Evolutionary conservation across 2,113 vertebrate genomes (phyloP), one percentile per base, ranked within the genome.

Genomic region (Turnix velox): DNA sequence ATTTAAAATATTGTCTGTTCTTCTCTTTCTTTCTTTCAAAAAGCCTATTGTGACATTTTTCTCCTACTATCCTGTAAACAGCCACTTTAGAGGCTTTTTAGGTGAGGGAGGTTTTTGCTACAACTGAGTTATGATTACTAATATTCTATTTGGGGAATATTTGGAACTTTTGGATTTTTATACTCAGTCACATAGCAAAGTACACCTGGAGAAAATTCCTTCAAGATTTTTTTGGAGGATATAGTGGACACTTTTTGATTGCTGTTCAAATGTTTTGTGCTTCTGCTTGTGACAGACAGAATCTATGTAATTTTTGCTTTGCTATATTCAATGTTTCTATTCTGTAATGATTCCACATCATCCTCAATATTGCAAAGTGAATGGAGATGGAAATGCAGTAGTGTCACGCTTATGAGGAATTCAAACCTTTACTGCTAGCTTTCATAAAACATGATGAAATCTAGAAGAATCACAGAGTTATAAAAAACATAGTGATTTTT

Each of bases 11-110:
- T 31, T 75, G 5, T 25, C 13, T 74, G 2, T 45, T 58, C 43
- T 92, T 59, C 14, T 75, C 12, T 85, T 33, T 58, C 7, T 61
- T 6, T 58, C 13, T 66, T 19, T 61, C 43, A 69, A 66, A 88
- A 95, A 51, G 9, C 12, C 25, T 58, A 30, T 25, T 25, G 5
- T 39, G 39, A 39, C 46, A 30, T 78, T 87, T 88, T 81, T 65
- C 33, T 74, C 18, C 58, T 9, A 18, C 18, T 92, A 3, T 27
- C 42, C 52, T 67, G 20, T 65, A 78, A 52, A 90, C 61, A 90
- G 87, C 37, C 79, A 88, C 92, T 93, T 95, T 58, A 59, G 45
- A 51, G 94, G 39, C 15, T 76, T 92, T 92, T 74, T n/a, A 17
- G 16, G 73, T 63, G 40, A 80, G 48, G 16, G 90, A 89, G 46